phyloP scores from a whole-genome alignment of 2,113 vertebrate genomes.

The Melanocharis versteri region DNA sequence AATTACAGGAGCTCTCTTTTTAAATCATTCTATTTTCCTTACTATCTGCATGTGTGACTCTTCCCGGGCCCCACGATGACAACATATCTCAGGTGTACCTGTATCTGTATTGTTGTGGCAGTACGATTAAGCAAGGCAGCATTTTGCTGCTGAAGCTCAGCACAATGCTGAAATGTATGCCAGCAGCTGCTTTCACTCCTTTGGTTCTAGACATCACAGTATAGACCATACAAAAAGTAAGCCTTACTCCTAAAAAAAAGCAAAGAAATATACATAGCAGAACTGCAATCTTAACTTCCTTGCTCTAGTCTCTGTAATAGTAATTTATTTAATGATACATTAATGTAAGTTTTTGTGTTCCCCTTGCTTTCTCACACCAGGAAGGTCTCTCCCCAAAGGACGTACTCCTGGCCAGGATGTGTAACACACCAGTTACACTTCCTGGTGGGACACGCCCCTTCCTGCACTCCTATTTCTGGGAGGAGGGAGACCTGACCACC shows the following conservation, averaged over 20 bases:
- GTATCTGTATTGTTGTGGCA: neutral
- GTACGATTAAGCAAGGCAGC: neutral
- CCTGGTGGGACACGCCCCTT: accelerated
- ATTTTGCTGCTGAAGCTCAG: neutral
- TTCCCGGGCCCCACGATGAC: neutral
- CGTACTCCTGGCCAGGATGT: neutral
- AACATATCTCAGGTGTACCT: accelerated
- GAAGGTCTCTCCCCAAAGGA: neutral
- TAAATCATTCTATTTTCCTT: neutral
- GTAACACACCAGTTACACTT: neutral
- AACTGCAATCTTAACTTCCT: neutral
- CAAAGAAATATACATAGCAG: neutral
- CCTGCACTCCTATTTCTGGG: neutral
- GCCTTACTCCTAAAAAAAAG: neutral
- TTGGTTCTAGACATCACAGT: neutral
- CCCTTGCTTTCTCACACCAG: neutral
- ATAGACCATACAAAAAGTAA: neutral
- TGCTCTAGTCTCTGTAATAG: neutral
- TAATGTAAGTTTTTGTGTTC: neutral
- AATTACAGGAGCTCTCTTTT: neutral
- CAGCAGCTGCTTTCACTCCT: neutral
- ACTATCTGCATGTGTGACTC: neutral
- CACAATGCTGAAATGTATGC: neutral
- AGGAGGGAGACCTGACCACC: neutral
- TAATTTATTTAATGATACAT: neutral